These are phyloP conservation scores for Seriola rivoliana DNA, from an alignment of 2,113 vertebrate genomes.

Conservation along the genomic window DNA sequence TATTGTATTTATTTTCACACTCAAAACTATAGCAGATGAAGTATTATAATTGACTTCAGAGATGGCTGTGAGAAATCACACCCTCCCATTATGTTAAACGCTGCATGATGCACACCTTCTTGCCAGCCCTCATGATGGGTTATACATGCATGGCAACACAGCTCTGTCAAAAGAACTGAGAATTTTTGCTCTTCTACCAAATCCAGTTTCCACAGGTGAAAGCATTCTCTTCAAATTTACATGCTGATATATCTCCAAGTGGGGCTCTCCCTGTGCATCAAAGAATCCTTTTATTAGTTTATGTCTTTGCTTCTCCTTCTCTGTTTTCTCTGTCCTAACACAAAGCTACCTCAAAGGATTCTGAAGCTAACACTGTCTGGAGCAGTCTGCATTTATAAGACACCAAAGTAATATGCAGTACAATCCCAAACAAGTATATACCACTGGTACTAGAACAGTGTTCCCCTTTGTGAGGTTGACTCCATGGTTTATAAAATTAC, in stretches of 20 bases:
- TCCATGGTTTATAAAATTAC: background rate
- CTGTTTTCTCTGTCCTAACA: background rate
- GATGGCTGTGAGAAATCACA: conserved; percentile 8
- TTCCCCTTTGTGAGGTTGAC: background rate
- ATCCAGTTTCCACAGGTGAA: background rate
- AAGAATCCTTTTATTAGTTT: background rate
- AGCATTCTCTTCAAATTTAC: background rate
- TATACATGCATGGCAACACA: conserved; percentile 24
- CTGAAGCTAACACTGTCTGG: background rate
- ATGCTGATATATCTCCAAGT: background rate
- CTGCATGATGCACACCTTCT: conserved; percentile 35
- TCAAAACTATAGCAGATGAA: conserved; percentile 1
- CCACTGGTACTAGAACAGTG: background rate
- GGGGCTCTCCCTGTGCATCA: background rate
- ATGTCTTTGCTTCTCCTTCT: background rate
- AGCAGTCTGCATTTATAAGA: background rate
- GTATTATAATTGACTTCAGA: conserved; percentile 5
- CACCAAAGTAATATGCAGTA: background rate
- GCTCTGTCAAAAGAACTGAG: conserved; percentile 22
- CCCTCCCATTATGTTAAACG: conserved; percentile 12
- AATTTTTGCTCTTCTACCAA: background rate
- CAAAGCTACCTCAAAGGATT: background rate
- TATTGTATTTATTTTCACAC: background rate
- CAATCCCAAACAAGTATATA: background rate
- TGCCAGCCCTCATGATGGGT: background rate